Base-by-base conservation (phyloP, 2,888 invertebrate species). In the Pollenia amentaria region DNA sequence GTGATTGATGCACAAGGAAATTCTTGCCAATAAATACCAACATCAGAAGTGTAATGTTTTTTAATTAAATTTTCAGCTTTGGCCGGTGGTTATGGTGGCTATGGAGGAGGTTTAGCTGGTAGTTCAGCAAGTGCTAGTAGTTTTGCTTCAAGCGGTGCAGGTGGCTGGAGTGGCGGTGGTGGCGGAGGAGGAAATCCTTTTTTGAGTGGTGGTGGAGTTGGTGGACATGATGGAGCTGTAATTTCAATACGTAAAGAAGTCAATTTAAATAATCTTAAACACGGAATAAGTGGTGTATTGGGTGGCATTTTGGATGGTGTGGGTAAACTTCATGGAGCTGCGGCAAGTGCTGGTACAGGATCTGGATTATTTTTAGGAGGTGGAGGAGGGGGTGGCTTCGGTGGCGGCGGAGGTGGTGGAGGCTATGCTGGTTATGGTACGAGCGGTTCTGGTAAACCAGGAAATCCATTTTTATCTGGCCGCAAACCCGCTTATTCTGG, bases 91-190 rank as follows among this genome's bases (percentile, higher is more conserved):
- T 88, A 89, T 76, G 89, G 89, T 21, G 88, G 89, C 14, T 81
- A 75, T 16, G 88, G 88, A 7, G 84, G 88, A 18, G 82, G 88
- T 9, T 79, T 87, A 42, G 89, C 89, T 8, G 88, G 89, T 46
- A 88, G 88, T 55, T 88, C 87, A 12, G 89, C 90, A 6, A 88
- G 85, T 79, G 88, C 90, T 9, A 87, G 88, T 12, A 90, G 90
- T 77, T 90, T 88, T 79, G 86, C 89, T 7, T 87, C 83, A 55
- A 84, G 88, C 16, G 87, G 87, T 51, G 88, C 84, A 4, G 80
- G 76, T 38, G 88, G 88, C 9, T 87, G 88, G 21, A 81, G 85
- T 12, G 84, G 84, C 7, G 84, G 89, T 12, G 85, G 78, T 14
- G 75, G 76, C 16, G 46, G 48, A 14, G 87, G 79, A 29, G 75